Conservation (phyloP, 1,140 invertebrate genomes). For the Latrodectus geometricus region DNA sequence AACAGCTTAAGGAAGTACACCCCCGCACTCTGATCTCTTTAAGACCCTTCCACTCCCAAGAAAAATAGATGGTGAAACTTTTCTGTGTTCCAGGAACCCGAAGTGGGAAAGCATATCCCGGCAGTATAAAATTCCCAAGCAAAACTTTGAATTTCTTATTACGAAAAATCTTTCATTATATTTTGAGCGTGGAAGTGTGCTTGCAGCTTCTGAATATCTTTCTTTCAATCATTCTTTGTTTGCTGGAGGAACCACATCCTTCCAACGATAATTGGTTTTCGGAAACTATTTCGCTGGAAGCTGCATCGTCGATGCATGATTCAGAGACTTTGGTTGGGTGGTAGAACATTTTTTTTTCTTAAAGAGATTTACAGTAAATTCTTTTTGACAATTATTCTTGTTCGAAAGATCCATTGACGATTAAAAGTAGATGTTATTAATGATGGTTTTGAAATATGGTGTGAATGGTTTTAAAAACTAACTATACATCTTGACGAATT, state of each 20-base stretch:
- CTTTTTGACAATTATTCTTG: no score
- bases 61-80: neutral
- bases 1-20: neutral
- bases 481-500: no score
- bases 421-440: no score
- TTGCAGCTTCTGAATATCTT: neutral
- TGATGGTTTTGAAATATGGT: no score
- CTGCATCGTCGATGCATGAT: neutral
- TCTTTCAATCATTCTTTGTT: neutral
- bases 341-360: no score
- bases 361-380: no score
- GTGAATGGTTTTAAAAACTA: no score
- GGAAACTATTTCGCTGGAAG: neutral
- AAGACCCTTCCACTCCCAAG: neutral
- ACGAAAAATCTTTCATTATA: neutral
- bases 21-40: neutral
- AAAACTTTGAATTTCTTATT: conserved; percentile 3
- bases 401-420: no score
- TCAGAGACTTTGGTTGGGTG: no score
- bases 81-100: neutral
- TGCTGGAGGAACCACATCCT: neutral
- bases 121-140: neutral
- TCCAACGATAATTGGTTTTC: neutral
- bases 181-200: neutral
- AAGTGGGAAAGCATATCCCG: neutral